A percentile compares a stretch with the other conserved stretches of the same genome.
Evolutionary conservation across 1,140 invertebrate genomes (phyloP).

Genomic region (Dreissena rostriformis): DNA sequence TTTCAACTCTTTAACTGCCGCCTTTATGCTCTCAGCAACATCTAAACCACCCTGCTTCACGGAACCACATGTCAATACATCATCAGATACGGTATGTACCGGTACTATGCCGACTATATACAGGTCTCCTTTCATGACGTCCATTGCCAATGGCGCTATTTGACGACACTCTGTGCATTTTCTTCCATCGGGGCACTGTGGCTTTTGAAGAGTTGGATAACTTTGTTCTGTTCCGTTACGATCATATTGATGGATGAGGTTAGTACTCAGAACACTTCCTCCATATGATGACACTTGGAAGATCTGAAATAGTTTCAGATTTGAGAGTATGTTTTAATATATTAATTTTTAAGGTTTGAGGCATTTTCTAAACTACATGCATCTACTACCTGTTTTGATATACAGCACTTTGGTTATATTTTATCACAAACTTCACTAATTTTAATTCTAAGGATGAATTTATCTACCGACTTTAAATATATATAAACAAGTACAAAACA

Average conservation of each 20-base stretch:
- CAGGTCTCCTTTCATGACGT: slow-evolving; percentile 38
- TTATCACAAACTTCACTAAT: too few relatives aligned
- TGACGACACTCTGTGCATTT: slow-evolving; percentile 15
- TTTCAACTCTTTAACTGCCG: slow-evolving; percentile 33
- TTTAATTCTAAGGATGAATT: too few relatives aligned
- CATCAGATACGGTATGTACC: slow-evolving; percentile 17
- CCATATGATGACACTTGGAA: too few relatives aligned
- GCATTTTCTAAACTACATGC: too few relatives aligned
- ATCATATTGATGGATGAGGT: slow-evolving; percentile 1
- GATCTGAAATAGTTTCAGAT: too few relatives aligned
- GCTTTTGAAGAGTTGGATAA: slow-evolving; percentile 25
- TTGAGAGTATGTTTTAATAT: too few relatives aligned
- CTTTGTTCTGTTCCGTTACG: neutral
- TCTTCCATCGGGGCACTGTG: slow-evolving; percentile 33
- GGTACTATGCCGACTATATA: slow-evolving; percentile 49
- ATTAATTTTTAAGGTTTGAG: too few relatives aligned
- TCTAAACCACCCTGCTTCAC: slow-evolving; percentile 44
- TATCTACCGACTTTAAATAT: too few relatives aligned
- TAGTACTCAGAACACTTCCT: too few relatives aligned
- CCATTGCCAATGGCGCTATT: neutral
- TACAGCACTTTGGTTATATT: too few relatives aligned
- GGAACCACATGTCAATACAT: slow-evolving; percentile 37
- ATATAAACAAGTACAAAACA: too few relatives aligned
- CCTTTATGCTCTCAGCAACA: slow-evolving; percentile 35
- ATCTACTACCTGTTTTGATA: too few relatives aligned